Percentiles rank a stretch among this genome's conserved stretches.
Conservation (phyloP, 2,888 invertebrate species). For the Leptopilina myrica region DNA sequence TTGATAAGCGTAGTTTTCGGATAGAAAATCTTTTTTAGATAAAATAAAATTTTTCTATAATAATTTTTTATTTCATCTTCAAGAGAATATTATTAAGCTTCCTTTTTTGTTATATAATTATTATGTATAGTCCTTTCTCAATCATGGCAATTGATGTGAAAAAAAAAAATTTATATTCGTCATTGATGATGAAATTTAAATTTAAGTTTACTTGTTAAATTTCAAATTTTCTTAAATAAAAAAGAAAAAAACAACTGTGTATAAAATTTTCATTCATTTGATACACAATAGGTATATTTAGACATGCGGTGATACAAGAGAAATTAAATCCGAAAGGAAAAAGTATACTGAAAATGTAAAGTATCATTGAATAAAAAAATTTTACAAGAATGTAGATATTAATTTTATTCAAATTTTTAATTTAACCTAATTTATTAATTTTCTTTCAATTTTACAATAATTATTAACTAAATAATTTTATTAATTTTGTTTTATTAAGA, state of each 20-base stretch:
- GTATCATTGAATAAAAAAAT: slow-evolving; percentile 39
- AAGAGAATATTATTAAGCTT: background rate
- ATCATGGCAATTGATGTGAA: too few relatives aligned
- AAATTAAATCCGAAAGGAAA: slow-evolving; percentile 7
- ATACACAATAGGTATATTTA: slow-evolving; percentile 18
- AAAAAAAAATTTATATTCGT: background rate
- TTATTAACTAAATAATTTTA: too few relatives aligned
- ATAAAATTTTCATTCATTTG: background rate
- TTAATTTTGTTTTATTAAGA: too few relatives aligned
- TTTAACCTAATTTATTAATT: too few relatives aligned
- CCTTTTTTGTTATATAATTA: background rate
- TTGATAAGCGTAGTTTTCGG: slow-evolving; percentile 33
- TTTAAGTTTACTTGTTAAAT: background rate
- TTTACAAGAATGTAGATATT: slow-evolving; percentile 1
- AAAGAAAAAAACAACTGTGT: too few relatives aligned
- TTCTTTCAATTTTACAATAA: too few relatives aligned
- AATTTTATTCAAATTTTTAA: too few relatives aligned
- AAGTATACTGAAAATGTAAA: slow-evolving; percentile 34
- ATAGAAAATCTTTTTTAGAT: slow-evolving; percentile 20
- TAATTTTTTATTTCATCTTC: background rate
- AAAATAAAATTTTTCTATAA: slow-evolving; percentile 3
- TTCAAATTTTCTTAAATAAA: background rate
- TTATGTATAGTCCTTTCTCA: background rate
- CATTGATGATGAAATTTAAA: slow-evolving; percentile 11
- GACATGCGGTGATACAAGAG: slow-evolving; percentile 28